Evolutionary conservation across 2,888 invertebrate genomes (phyloP).

Genomic region (Aphodius granarius): DNA sequence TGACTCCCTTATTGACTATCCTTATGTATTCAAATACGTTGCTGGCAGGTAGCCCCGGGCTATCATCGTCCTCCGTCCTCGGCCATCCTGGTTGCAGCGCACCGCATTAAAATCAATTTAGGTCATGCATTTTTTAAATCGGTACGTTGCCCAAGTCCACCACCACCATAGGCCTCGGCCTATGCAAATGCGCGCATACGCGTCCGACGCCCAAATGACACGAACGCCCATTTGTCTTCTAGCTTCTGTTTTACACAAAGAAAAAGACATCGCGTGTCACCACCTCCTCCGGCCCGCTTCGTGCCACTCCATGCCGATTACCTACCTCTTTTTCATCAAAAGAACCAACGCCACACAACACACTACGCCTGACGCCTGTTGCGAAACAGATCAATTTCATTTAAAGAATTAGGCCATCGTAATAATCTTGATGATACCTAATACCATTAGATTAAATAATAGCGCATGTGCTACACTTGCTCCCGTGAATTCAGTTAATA

Average conservation of each 20-base stretch:
- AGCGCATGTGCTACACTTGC: background rate
- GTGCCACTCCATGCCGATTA: background rate
- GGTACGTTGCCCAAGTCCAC: slow-evolving; percentile 9
- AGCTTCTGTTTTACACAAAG: background rate
- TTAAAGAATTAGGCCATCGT: background rate
- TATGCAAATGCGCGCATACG: background rate
- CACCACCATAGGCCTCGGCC: background rate
- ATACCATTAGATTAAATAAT: background rate
- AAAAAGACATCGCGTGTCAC: background rate
- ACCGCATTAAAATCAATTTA: slow-evolving; percentile 25
- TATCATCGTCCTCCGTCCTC: slow-evolving; percentile 24
- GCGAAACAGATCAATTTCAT: background rate
- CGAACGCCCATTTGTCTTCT: background rate
- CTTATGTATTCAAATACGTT: slow-evolving; percentile 35
- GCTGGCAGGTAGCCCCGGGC: slow-evolving; percentile 39
- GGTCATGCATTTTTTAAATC: slow-evolving; percentile 28
- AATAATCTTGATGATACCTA: background rate
- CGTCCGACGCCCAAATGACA: background rate
- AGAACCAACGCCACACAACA: background rate
- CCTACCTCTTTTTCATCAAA: background rate
- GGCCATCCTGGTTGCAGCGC: slow-evolving; percentile 22
- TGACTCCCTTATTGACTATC: slow-evolving; percentile 38
- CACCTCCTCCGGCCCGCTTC: background rate
- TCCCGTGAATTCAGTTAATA: background rate
- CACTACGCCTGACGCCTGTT: background rate